Conservation (phyloP, 2,113 vertebrate species). For the Oreocharis arfaki region DNA sequence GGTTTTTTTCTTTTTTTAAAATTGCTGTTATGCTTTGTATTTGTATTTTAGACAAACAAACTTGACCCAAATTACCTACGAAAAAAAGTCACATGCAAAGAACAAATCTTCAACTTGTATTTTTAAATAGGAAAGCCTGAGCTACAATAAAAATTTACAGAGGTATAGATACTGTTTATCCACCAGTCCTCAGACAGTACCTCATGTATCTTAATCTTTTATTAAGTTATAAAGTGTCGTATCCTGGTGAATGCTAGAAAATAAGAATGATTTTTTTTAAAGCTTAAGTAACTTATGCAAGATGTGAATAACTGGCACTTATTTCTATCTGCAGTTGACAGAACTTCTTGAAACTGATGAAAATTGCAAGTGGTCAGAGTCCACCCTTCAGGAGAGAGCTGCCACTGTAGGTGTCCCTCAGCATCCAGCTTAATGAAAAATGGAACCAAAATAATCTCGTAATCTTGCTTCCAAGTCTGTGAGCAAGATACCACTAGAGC, state of each 20-base stretch:
- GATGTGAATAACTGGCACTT: neutral
- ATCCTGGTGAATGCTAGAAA: neutral
- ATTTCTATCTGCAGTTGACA: neutral
- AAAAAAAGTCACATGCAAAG: neutral
- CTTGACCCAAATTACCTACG: neutral
- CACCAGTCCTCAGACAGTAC: neutral
- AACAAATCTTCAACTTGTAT: neutral
- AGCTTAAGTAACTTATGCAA: neutral
- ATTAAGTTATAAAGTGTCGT: neutral
- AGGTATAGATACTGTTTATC: neutral
- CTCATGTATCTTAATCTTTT: neutral
- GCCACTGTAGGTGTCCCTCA: neutral
- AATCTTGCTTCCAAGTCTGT: neutral
- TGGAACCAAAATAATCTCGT: neutral
- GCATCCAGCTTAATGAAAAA: neutral
- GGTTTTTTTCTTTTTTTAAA: neutral
- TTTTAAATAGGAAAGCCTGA: neutral
- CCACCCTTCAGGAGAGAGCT: neutral
- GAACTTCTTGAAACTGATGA: neutral
- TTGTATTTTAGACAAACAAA: neutral
- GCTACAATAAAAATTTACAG: neutral
- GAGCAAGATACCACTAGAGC: neutral
- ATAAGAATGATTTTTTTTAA: neutral
- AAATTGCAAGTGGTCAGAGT: neutral
- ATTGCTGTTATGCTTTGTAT: neutral